phyloP scores from a whole-genome alignment of 2,888 invertebrate species.

The Acrobasis suavella region DNA sequence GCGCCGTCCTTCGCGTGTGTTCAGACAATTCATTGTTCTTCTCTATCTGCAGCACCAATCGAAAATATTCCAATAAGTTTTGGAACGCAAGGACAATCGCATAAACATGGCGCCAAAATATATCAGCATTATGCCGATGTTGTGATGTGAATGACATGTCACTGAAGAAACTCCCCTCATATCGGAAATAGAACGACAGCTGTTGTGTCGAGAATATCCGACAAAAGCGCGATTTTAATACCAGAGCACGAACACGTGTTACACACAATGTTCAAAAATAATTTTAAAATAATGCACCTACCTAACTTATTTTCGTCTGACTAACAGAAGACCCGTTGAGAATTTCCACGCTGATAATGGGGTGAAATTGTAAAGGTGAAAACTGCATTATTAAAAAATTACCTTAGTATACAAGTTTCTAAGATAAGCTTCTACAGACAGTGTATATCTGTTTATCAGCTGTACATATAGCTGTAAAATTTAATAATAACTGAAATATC shows the following conservation, averaged over 20 bases:
- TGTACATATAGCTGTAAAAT: too few species aligned
- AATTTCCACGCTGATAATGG: too few species aligned
- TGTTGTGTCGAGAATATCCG: constrained; percentile 64
- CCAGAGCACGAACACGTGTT: constrained; percentile 52
- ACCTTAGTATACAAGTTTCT: too few species aligned
- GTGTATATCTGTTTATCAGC: too few species aligned
- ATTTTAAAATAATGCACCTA: neutral
- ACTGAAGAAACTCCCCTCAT: constrained; percentile 57
- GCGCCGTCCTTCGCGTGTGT: constrained; percentile 48
- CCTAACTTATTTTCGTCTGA: neutral
- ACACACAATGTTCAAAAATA: constrained; percentile 37
- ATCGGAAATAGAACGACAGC: constrained; percentile 76
- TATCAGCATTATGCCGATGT: constrained; percentile 32
- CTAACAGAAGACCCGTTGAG: too few species aligned
- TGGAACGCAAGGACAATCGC: constrained; percentile 3
- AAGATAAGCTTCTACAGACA: too few species aligned
- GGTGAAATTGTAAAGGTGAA: too few species aligned
- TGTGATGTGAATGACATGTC: constrained; percentile 35
- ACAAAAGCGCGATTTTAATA: constrained; percentile 60
- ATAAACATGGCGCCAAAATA: constrained; percentile 30
- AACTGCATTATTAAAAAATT: too few species aligned
- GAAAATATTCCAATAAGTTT: constrained; percentile 14
- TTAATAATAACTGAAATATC: too few species aligned
- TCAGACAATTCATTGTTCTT: constrained; percentile 67
- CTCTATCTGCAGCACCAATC: constrained; percentile 30